A percentile compares a stretch with the other conserved stretches of the same genome.
phyloP scores from a whole-genome alignment of 2,888 invertebrate species.

The Pristionchus japonicus region DNA sequence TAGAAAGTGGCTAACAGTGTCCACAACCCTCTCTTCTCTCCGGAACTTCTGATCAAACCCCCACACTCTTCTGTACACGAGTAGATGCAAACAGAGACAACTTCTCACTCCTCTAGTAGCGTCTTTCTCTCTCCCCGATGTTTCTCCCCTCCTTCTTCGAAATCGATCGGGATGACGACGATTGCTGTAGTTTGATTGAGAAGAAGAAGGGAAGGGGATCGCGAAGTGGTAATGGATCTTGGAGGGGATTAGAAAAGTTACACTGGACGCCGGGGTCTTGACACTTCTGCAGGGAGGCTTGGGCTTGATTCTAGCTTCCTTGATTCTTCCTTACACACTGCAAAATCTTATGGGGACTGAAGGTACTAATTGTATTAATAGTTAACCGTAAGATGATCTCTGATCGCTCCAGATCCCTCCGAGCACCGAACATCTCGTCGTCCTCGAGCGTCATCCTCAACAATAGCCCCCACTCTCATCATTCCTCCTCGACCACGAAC shows the following conservation, averaged over 20 bases:
- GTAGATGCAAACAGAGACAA: not conserved
- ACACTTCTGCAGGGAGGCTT: too few relatives aligned
- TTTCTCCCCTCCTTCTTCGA: not conserved
- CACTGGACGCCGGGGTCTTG: not conserved
- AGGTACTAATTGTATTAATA: too few relatives aligned
- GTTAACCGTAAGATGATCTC: too few relatives aligned
- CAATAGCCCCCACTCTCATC: not conserved
- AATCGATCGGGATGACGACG: not conserved
- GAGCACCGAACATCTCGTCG: constrained; percentile 4
- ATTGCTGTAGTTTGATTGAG: constrained; percentile 14
- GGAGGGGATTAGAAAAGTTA: not conserved
- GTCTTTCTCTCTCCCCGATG: not conserved
- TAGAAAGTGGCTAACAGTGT: not conserved
- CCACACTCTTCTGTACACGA: not conserved
- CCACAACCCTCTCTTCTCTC: not conserved
- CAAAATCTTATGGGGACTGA: too few relatives aligned
- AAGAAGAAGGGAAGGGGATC: not conserved
- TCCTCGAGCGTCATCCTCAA: not conserved
- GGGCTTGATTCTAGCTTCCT: too few relatives aligned
- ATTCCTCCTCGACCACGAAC: constrained; percentile 22
- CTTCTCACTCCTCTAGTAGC: not conserved
- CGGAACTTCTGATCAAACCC: not conserved
- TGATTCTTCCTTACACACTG: too few relatives aligned
- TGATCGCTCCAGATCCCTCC: constrained; percentile 19
- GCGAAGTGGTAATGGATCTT: not conserved